phyloP scores from a whole-genome alignment of 2,113 vertebrate genomes.

The Cheilinus undulatus region DNA sequence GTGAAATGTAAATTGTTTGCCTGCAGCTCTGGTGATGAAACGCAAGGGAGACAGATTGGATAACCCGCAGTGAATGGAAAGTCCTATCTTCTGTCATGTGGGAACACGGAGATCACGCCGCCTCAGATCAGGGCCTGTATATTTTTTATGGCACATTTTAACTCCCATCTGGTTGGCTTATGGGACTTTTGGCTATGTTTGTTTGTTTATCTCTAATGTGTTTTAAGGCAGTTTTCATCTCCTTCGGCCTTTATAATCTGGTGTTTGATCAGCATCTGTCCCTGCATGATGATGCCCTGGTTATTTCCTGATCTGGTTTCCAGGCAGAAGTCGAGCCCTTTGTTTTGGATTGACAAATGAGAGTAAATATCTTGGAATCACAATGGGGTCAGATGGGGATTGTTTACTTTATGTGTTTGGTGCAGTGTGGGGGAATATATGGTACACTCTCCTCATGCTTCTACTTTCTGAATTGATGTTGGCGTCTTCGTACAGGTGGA shows the following conservation, averaged over 20 bases:
- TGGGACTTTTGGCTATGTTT: constrained; percentile 65
- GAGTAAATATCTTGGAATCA: constrained; percentile 21
- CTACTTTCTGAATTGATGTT: constrained; percentile 34
- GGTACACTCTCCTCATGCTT: constrained; percentile 2
- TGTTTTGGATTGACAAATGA: constrained; percentile 22
- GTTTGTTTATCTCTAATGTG: constrained; percentile 76
- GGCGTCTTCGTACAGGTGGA: constrained; percentile 56
- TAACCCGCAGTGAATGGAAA: constrained; percentile 61
- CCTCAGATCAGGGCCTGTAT: constrained; percentile 23
- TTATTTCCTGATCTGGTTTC: constrained; percentile 36
- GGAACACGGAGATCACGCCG: constrained; percentile 46
- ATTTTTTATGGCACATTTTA: constrained; percentile 65
- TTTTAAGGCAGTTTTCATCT: constrained; percentile 69
- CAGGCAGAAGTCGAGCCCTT: constrained; percentile 26
- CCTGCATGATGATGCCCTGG: neutral
- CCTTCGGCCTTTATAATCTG: constrained; percentile 34
- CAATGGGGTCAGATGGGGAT: neutral
- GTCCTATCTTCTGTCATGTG: constrained; percentile 66
- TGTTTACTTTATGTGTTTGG: constrained; percentile 16
- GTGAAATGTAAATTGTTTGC: constrained; percentile 73
- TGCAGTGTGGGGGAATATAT: constrained; percentile 1
- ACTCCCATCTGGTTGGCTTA: constrained; percentile 75
- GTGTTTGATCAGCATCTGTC: constrained; percentile 61
- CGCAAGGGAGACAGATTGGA: constrained; percentile 50
- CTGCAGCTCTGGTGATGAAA: constrained; percentile 65